Evolutionary conservation across 2,797 vertebrate genomes (phyloP), one percentile per base, ranked within the genome.

Genomic region (Sarcophilus harrisii): DNA sequence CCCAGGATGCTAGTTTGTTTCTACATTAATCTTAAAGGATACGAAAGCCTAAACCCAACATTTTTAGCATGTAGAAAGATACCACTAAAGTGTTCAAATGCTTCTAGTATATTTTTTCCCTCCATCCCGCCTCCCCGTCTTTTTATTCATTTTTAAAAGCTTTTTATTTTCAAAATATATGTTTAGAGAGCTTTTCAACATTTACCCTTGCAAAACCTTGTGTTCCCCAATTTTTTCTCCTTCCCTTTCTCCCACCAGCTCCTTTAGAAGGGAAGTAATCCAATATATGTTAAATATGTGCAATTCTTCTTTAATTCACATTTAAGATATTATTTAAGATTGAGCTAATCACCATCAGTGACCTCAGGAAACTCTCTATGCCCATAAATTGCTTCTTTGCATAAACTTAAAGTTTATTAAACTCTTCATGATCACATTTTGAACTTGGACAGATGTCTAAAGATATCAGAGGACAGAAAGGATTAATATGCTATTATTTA

Each of bases 21-120:
- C n/a, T 38, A 73, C 66, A 8, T n/a, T 73, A 73, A 73, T n/a
- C 66, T 73, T n/a, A 73, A 73, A 73, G n/a, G 96, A 95, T 90
- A 92, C 5, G 89, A n/a, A 73, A 38, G 45, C 66, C 92, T 96
- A 95, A 91, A 59, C 10, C 94, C 92, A 95, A 66, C 18, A 96
- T 58, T 96, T 93, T 87, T 3, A 57, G 54, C 27, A 32, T 18
- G 38, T 14, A 92, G 24, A 73, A 81, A 73, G 3, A 5, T 93
- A n/a, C 4, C 59, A 13, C 2, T 94, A 96, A 96, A 96, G 90
- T 60, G 8, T 95, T 27, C 28, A 87, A 90, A 92, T 91, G 27
- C 90, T 24, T 14, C 4, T 52, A 92, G 92, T n/a, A 81, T 52
- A 52, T 52, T 52, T 52, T 52, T 52, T 52, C 52, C 4, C 52